Base-by-base conservation (phyloP, 2,113 vertebrate genomes). In the Microtus pennsylvanicus region DNA sequence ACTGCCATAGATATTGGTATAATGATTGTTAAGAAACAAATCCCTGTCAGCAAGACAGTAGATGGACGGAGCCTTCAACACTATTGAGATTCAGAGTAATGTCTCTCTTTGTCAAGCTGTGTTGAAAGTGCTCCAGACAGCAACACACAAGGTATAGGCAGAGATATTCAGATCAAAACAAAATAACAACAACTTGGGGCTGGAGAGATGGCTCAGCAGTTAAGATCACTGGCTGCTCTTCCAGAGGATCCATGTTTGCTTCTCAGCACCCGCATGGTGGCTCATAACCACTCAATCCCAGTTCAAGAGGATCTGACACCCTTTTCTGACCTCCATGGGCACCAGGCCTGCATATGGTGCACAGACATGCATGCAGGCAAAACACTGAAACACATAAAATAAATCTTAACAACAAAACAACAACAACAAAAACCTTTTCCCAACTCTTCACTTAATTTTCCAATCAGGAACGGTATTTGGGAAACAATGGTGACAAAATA, bases 71-170 rank as follows among this genome's bases (percentile, higher is more conserved):
- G n/a, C 13, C 58, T 93, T 69, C 96, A 81, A 82, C 83, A 76
- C 92, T 70, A 89, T 0, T 3, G 55, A 76, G 74, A 98, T 96
- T 95, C 10, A 67, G 95, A 87, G 87, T 74, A 95, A 98, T 90
- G 95, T 90, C 89, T 97, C 30, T 11, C 30, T 93, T 86, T 74
- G 38, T 50, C n/a, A 90, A 70, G 30, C 7, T 87, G 42, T 76
- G 86, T 76, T 33, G 81, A 67, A 94, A 77, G 14, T 72, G 28
- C 83, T 86, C 42, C 28, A 21, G 28, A 50, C 9, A 55, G 22
- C 22, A 90, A 82, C 55, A 47, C 28, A 91, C 58, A 91, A 85
- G 91, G 87, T 55, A 85, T 0, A 92, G n/a, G 28, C 7, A 70
- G 21, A 70, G 74, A 90, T 19, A 91, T 45, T 82, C 86, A n/a